phyloP scores from a whole-genome alignment of 2,888 invertebrate species.

The Mamestra brassicae region DNA sequence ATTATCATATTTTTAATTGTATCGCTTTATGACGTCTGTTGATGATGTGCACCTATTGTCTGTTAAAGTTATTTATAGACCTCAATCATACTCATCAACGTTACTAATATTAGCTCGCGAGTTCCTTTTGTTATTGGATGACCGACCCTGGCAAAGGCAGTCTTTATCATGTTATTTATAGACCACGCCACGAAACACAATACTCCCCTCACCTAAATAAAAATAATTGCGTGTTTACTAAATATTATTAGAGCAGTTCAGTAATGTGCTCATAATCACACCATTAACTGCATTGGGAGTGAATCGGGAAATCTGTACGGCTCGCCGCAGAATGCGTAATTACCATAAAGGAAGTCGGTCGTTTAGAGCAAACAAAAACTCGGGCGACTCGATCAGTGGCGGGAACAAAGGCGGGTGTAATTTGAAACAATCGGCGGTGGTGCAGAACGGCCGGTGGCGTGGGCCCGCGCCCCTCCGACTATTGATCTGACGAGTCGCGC shows the following conservation, averaged over 20 bases:
- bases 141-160: slow-evolving; percentile 19
- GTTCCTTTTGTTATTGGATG: slow-evolving; percentile 33
- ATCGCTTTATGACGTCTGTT: slow-evolving; percentile 15
- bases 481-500: slow-evolving; percentile 88
- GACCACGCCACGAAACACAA: slow-evolving; percentile 10
- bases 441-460: slow-evolving; percentile 84
- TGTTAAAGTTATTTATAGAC: slow-evolving; percentile 31
- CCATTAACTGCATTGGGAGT: slow-evolving; percentile 74
- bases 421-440: slow-evolving; percentile 90
- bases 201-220: slow-evolving; percentile 20
- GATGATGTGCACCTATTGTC: slow-evolving; percentile 30
- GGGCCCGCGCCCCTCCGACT: slow-evolving; percentile 89
- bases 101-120: slow-evolving; percentile 26
- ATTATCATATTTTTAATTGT: slow-evolving; percentile 45
- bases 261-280: slow-evolving; percentile 70
- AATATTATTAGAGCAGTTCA: slow-evolving; percentile 36
- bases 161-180: slow-evolving; percentile 50
- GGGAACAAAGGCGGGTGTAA: slow-evolving; percentile 90
- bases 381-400: slow-evolving; percentile 88
- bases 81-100: slow-evolving; percentile 28
- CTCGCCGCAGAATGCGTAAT: slow-evolving; percentile 88
- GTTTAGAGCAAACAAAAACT: slow-evolving; percentile 89
- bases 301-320: slow-evolving; percentile 81
- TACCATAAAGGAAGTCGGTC: slow-evolving; percentile 89
- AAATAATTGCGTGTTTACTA: slow-evolving; percentile 40